Conservation (phyloP, 2,113 vertebrate species). For the Elachura formosa region DNA sequence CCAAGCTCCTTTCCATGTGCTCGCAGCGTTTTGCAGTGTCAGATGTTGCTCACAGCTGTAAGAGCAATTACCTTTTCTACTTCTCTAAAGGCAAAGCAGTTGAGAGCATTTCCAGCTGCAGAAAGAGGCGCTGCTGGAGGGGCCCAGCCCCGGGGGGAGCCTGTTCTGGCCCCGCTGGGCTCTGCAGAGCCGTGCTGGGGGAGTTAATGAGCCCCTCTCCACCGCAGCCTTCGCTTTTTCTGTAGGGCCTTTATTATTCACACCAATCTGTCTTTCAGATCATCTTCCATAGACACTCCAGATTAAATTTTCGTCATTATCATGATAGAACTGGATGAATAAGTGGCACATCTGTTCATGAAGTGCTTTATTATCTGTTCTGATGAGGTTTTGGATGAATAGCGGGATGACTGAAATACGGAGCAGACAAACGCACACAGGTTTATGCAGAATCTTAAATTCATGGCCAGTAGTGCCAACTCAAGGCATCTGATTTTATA, state of each 20-base stretch:
- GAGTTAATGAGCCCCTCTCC: conserved; percentile 54
- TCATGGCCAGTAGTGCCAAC: conserved; percentile 15
- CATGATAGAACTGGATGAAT: conserved; percentile 76
- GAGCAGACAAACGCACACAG: conserved; percentile 46
- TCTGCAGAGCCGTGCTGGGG: conserved; percentile 12
- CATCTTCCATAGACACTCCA: conserved; percentile 71
- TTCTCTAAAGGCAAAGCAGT: conserved; percentile 29
- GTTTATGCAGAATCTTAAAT: conserved; percentile 58
- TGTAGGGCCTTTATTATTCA: conserved; percentile 66
- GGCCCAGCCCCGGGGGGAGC: conserved; percentile 24
- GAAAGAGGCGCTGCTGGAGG: neutral
- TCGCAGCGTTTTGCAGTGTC: conserved; percentile 55
- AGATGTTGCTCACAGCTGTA: conserved; percentile 72
- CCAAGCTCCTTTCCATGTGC: neutral
- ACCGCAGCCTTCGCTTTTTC: neutral
- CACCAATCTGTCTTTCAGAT: conserved; percentile 73
- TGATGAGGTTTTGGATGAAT: conserved; percentile 72
- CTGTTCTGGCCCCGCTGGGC: neutral
- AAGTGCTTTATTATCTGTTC: conserved; percentile 77
- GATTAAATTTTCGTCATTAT: conserved; percentile 79
- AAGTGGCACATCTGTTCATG: conserved; percentile 79
- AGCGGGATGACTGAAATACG: conserved; percentile 61
- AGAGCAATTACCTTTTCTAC: conserved; percentile 45
- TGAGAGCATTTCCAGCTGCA: conserved; percentile 35
- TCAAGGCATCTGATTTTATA: conserved; percentile 36